These are phyloP conservation scores for Tetramorium parvispinum DNA, from an alignment of 1,140 invertebrate genomes.

Conservation along the genomic window DNA sequence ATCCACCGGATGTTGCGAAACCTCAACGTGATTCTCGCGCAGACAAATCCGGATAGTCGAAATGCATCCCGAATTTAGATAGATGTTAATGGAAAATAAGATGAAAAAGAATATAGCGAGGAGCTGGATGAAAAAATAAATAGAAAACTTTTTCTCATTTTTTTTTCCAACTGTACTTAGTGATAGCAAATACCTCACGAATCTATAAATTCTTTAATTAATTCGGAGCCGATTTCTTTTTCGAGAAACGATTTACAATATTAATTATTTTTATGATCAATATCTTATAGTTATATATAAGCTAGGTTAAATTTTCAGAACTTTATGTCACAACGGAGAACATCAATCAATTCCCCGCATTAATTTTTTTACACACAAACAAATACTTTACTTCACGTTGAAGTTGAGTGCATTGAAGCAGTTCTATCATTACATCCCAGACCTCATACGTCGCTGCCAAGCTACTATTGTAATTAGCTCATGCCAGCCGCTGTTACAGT, in stretches of 20 bases:
- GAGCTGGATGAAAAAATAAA: slow-evolving; percentile 7
- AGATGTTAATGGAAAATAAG: slow-evolving; percentile 16
- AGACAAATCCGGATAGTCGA: not conserved
- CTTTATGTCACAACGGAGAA: not conserved
- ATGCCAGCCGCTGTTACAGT: slow-evolving; percentile 5
- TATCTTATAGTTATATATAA: not conserved
- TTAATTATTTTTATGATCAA: not conserved
- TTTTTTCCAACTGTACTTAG: not conserved
- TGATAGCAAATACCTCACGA: no score
- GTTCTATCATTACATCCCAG: slow-evolving; percentile 31
- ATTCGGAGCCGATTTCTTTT: not conserved
- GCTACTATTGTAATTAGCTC: slow-evolving; percentile 51
- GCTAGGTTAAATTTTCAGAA: not conserved
- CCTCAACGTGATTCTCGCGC: not conserved
- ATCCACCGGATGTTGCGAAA: slow-evolving; percentile 49
- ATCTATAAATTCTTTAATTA: not conserved
- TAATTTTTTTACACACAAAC: not conserved
- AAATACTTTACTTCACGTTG: not conserved
- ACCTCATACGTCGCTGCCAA: slow-evolving; percentile 50
- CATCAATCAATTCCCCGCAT: not conserved
- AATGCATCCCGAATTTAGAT: not conserved
- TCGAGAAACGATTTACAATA: not conserved
- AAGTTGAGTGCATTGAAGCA: not conserved
- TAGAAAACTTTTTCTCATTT: not conserved
- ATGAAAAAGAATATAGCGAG: not conserved